Evolutionary conservation across 2,888 invertebrate species (phyloP).

Genomic region (Stenichneumon culpator): DNA sequence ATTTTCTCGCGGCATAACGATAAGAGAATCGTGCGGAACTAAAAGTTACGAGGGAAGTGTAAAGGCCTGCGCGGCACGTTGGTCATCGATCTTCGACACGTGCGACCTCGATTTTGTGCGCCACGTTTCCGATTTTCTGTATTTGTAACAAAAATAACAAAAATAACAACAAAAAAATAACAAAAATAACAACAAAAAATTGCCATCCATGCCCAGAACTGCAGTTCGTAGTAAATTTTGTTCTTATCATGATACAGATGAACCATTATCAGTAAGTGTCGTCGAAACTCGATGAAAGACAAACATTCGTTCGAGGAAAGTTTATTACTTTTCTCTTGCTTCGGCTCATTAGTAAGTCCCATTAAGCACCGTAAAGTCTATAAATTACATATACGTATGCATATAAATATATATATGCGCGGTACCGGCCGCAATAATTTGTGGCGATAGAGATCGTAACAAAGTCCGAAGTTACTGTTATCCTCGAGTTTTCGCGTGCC

Average conservation of each 20-base stretch:
- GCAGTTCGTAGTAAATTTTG: too few relatives aligned
- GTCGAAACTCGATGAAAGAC: not conserved
- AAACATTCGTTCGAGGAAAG: not conserved
- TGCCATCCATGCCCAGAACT: too few relatives aligned
- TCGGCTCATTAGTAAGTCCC: not conserved
- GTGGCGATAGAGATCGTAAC: not conserved
- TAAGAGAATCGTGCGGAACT: constrained; percentile 5
- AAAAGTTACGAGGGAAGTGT: not conserved
- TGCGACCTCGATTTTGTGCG: not conserved
- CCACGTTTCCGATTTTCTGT: not conserved
- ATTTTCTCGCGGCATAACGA: constrained; percentile 6
- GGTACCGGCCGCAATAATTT: not conserved
- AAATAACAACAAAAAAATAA: too few relatives aligned
- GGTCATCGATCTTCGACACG: not conserved
- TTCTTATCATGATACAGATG: too few relatives aligned
- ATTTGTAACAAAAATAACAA: too few relatives aligned
- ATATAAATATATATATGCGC: not conserved
- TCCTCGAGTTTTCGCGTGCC: constrained; percentile 27
- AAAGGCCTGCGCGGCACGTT: not conserved
- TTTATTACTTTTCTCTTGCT: not conserved
- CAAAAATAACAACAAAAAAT: too few relatives aligned
- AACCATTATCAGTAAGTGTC: not conserved
- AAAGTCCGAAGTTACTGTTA: constrained; percentile 28
- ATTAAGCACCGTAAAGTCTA: not conserved
- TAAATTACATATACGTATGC: not conserved